Evolutionary conservation across 2,888 invertebrate species (phyloP), one percentile per base, ranked within the genome.

Genomic region (Capitulum mitella): DNA sequence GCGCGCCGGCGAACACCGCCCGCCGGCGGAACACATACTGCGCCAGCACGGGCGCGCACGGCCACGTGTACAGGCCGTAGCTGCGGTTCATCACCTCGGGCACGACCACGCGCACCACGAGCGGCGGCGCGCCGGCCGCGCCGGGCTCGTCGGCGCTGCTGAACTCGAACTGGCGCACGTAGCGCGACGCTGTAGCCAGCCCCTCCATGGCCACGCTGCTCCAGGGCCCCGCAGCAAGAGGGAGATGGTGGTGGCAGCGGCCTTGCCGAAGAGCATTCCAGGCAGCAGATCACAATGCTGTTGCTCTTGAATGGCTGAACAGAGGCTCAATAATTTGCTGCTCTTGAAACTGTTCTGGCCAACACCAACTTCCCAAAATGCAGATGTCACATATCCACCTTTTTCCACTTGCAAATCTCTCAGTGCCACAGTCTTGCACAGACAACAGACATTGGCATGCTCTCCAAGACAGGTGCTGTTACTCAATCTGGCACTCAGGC

Each of bases 41-140:
- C 51, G 96, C 95, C 26, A 98, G 87, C 32, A 97, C 91, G 19
- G 95, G 94, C 78, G 97, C 95, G 82, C 93, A 93, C 0, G 97
- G 96, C 98, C 97, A 98, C 83, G 95, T 94, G 88, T 97, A 96
- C 87, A 95, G 94, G 78, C 95, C 96, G 87, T 97, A 97, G 83
- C 79, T 80, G 78, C 80, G 80, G 78, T 80, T 80, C 77, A 81
- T 61, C 77, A 80, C 79, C 80, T 80, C 80, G 0, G 80, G 80
- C 19, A 80, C 78, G 10, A 79, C 54, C 61, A 32, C 75, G 16
- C 46, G 29, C 16, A 80, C 77, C 51, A 79, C 80, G 70, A 80
- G 77, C 43, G 79, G 78, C 43, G 79, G 78, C 48, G 79, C 26
- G 19, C 76, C 29, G 22, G 46, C 61, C 10, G 79, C 51, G 46